A percentile compares a stretch with the other conserved stretches of the same genome.
phyloP scores from a whole-genome alignment of 2,888 invertebrate species.

The Deilephila porcellus region DNA sequence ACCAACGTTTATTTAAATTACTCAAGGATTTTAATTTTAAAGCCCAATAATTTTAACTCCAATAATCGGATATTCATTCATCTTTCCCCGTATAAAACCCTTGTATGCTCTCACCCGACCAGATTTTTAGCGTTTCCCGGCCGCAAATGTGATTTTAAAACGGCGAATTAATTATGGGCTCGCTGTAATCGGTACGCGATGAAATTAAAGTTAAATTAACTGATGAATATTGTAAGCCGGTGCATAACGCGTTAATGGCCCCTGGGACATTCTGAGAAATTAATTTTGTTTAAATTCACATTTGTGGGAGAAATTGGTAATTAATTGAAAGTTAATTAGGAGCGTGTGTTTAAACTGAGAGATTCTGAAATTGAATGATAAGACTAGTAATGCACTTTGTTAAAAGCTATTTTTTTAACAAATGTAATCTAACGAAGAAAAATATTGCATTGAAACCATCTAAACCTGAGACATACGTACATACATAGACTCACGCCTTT shows the following conservation, averaged over 20 bases:
- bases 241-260: slow-evolving; percentile 12
- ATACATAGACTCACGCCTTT: too few relatives aligned
- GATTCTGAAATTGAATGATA: too few relatives aligned
- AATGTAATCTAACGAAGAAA: too few relatives aligned
- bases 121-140: not conserved
- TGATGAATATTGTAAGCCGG: not conserved
- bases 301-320: not conserved
- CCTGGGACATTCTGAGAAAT: not conserved
- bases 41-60: too few relatives aligned
- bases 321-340: not conserved
- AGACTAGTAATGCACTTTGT: too few relatives aligned
- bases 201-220: slow-evolving; percentile 9
- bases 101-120: not conserved
- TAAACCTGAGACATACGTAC: too few relatives aligned
- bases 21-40: too few relatives aligned
- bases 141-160: not conserved
- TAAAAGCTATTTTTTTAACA: too few relatives aligned
- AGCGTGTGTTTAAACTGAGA: too few relatives aligned
- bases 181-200: slow-evolving; percentile 1
- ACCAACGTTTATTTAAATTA: too few relatives aligned
- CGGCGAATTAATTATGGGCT: not conserved
- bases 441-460: too few relatives aligned
- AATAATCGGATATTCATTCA: not conserved
- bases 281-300: not conserved
- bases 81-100: not conserved